These are phyloP conservation scores for Brenthis ino DNA, from an alignment of 2,888 invertebrate genomes.

Conservation along the genomic window DNA sequence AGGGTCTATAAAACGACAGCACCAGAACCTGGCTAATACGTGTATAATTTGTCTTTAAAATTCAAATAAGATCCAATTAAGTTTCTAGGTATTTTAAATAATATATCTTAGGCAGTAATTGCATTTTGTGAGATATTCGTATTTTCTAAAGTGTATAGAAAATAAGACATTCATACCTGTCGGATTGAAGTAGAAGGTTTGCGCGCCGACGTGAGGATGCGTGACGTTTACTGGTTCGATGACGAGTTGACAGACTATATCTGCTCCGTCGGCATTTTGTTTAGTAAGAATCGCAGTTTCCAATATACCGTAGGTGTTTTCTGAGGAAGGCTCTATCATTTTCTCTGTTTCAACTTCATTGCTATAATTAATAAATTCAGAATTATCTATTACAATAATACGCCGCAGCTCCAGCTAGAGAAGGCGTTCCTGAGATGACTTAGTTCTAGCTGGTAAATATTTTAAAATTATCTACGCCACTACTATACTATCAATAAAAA, in stretches of 20 bases:
- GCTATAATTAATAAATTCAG: conserved; percentile 43
- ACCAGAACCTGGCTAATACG: too few relatives aligned
- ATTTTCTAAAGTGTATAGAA: not conserved
- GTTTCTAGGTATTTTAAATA: too few relatives aligned
- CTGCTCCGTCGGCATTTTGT: conserved; percentile 45
- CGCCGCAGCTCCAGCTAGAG: too few relatives aligned
- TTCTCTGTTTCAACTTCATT: conserved; percentile 46
- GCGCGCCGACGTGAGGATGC: conserved; percentile 47
- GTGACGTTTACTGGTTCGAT: conserved; percentile 50
- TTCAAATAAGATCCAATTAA: too few relatives aligned
- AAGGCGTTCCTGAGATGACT: too few relatives aligned
- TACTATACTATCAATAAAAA: too few relatives aligned
- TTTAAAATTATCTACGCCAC: too few relatives aligned
- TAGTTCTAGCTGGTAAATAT: too few relatives aligned
- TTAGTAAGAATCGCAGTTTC: conserved; percentile 49
- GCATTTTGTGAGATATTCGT: not conserved
- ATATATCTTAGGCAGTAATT: not conserved
- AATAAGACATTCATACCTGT: conserved; percentile 37
- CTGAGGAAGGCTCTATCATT: conserved; percentile 42
- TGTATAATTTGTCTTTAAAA: too few relatives aligned
- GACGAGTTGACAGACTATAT: conserved; percentile 59
- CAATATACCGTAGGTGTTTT: conserved; percentile 53
- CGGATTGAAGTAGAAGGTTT: conserved; percentile 32
- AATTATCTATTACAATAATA: not conserved
- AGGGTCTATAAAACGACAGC: too few relatives aligned